phyloP scores from a whole-genome alignment of 2,888 invertebrate genomes.

The Colostygia pectinataria region DNA sequence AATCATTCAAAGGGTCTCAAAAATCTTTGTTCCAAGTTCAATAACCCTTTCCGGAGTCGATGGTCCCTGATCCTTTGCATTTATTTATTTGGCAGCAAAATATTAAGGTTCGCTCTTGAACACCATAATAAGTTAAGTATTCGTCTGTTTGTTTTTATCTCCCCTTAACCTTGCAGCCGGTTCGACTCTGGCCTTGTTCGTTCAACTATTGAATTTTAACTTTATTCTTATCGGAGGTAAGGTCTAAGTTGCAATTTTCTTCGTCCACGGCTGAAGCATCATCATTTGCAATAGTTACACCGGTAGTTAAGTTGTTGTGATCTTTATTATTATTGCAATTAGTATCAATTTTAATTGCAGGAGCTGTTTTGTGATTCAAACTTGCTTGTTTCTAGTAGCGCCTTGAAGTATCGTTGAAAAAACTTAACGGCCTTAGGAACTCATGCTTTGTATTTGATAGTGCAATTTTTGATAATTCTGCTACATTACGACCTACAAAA shows the following conservation, averaged over 20 bases:
- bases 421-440: too few species aligned
- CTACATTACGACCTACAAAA: background rate
- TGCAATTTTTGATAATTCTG: too few species aligned
- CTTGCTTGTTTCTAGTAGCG: background rate
- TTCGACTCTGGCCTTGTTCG: conserved; percentile 57
- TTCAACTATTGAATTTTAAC: conserved; percentile 26
- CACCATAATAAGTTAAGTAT: conserved; percentile 42
- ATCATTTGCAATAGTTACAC: conserved; percentile 28
- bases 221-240: conserved; percentile 17
- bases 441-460: too few species aligned
- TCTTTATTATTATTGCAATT: conserved; percentile 34
- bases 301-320: conserved; percentile 26
- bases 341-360: conserved; percentile 33
- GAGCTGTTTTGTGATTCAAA: conserved; percentile 4
- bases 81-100: conserved; percentile 28
- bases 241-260: conserved; percentile 7
- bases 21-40: conserved; percentile 34
- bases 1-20: conserved; percentile 31
- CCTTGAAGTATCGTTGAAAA: background rate
- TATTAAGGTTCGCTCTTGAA: conserved; percentile 35
- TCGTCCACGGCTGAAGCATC: conserved; percentile 11
- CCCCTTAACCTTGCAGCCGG: conserved; percentile 66
- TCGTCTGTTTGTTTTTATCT: conserved; percentile 60
- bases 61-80: conserved; percentile 25
- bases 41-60: conserved; percentile 28